phyloP scores from a whole-genome alignment of 2,888 invertebrate species.

The Ferrisia virgata region DNA sequence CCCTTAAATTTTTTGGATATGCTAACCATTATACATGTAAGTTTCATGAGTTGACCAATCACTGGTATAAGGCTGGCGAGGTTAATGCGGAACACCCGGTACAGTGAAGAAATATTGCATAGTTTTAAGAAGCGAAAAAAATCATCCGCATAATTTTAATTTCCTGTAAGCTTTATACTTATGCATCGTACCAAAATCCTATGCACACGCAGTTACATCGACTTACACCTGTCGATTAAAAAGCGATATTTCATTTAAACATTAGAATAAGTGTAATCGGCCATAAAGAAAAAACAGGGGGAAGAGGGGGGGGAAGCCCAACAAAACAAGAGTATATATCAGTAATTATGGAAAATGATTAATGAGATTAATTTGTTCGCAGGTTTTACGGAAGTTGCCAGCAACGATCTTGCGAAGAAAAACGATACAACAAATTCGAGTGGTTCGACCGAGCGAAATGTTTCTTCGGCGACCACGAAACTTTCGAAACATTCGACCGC shows the following conservation, averaged over 20 bases:
- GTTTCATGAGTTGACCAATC: too few species aligned
- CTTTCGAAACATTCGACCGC: background rate
- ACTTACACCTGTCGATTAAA: background rate
- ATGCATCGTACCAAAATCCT: background rate
- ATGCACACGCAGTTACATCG: background rate
- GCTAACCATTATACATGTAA: too few species aligned
- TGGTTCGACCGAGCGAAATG: background rate
- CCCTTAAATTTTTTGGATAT: too few species aligned
- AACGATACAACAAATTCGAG: background rate
- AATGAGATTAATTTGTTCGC: slow-evolving; percentile 1
- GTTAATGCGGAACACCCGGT: too few species aligned
- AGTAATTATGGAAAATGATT: background rate
- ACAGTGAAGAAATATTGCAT: too few species aligned
- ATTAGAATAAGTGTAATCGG: background rate
- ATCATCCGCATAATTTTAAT: too few species aligned
- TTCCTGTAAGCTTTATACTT: too few species aligned
- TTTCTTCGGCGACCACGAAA: background rate
- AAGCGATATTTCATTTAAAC: background rate
- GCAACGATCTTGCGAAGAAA: slow-evolving; percentile 12
- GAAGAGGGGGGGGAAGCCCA: too few species aligned
- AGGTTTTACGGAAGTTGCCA: slow-evolving; percentile 7
- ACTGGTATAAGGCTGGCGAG: too few species aligned
- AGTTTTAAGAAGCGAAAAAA: too few species aligned
- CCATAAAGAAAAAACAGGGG: background rate
- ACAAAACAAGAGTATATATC: background rate